Evolutionary conservation across 2,113 vertebrate genomes (phyloP), one percentile per base, ranked within the genome.

Genomic region (Coreoperca whiteheadi): DNA sequence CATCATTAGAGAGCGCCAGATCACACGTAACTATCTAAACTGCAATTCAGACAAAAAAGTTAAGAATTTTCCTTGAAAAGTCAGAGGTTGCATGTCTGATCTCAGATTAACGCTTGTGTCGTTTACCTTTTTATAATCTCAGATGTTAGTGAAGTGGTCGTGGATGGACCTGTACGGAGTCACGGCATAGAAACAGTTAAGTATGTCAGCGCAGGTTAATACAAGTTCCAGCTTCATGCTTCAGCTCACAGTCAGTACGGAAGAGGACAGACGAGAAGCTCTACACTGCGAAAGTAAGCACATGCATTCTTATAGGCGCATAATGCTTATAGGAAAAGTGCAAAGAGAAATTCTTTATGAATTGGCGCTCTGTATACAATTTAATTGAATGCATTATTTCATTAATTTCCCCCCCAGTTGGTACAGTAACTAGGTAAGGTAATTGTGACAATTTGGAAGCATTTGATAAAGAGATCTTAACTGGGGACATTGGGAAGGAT

Each of bases 201-300:
- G 30, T 21, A 20, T 74, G 60, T 53, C 43, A 60, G 54, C 51
- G 70, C 16, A 56, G 76, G 30, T 77, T 71, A 61, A 56, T 28
- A 53, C 1, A 21, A 67, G 74, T 46, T 43, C 37, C 39, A 69
- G 66, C 48, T 57, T 82, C 43, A 53, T 70, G 67, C 67, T 54
- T 81, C 68, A 73, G 14, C 21, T 37, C 11, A 46, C 23, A 54
- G 61, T 28, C 57, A 64, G 9, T 48, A 51, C 14, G 2, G 25
- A 20, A n/a, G 6, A 23, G 39, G 46, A 51, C 8, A 0, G 20
- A 12, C 25, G n/a, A 76, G 66, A 56, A 69, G 74, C 39, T 48
- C 16, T 16, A 60, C 50, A 59, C 23, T 61, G 30, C 30, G 28
- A 5, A 50, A 4, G 15, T 57, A 4, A 14, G 53, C 28, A 32